Conservation (phyloP, 2,113 vertebrate genomes). For the Orthonyx spaldingii region DNA sequence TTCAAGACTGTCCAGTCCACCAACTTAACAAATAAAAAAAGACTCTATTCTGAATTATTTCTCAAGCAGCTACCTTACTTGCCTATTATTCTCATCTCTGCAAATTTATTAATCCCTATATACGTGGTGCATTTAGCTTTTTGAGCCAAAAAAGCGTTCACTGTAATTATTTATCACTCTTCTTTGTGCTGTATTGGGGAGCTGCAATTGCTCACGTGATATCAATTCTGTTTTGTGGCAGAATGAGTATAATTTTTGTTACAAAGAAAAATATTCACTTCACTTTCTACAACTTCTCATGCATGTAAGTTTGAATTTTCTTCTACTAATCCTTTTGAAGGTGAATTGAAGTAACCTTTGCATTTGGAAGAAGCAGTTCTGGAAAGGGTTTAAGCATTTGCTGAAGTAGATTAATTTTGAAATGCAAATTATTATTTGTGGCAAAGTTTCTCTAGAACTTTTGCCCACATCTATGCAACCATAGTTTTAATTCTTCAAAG, state of each 20-base stretch:
- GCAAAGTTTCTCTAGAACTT: neutral
- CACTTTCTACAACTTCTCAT: neutral
- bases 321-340: neutral
- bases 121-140: fast-evolving
- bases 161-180: neutral
- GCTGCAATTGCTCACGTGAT: neutral
- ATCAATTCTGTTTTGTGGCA: neutral
- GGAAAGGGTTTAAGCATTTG: neutral
- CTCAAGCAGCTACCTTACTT: neutral
- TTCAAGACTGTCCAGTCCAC: conserved; percentile 5
- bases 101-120: neutral
- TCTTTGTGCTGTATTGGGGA: neutral
- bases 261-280: neutral
- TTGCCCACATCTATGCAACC: neutral
- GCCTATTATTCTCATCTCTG: neutral
- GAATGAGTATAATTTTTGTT: neutral
- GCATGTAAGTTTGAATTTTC: neutral
- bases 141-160: neutral
- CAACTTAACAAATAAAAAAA: neutral
- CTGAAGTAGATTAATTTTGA: neutral
- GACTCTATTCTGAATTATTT: neutral
- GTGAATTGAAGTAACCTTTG: neutral
- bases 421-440: neutral
- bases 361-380: neutral
- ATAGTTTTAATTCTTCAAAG: neutral